A percentile compares a stretch with the other conserved stretches of the same genome.
Conservation (phyloP, 2,888 invertebrate genomes). For the Drosophila melanocephala region DNA sequence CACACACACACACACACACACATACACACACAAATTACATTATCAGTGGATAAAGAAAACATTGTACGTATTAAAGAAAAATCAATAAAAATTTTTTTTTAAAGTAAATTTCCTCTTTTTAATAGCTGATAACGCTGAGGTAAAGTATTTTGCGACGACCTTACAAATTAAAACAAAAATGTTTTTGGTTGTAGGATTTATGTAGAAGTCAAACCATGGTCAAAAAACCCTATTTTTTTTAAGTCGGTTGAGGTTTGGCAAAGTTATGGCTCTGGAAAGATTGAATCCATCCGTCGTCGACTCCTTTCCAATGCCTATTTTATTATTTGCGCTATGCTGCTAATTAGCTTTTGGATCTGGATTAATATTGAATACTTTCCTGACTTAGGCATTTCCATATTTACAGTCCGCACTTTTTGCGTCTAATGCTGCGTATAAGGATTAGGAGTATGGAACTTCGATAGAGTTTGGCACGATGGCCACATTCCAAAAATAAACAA, state of each 20-base stretch:
- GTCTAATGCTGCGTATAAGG: not conserved
- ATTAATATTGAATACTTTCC: not conserved
- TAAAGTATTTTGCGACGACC: not conserved
- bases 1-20: conserved; percentile 2
- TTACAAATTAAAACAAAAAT: not conserved
- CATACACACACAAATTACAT: conserved; percentile 35
- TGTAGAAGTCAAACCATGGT: not conserved
- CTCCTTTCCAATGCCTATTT: not conserved
- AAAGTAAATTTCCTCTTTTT: conserved; percentile 3
- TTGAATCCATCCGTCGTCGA: not conserved
- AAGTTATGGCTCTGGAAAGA: not conserved
- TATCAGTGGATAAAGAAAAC: conserved; percentile 35
- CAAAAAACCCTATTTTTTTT: not conserved
- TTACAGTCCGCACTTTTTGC: not conserved
- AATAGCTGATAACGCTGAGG: not conserved
- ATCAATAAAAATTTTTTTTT: conserved; percentile 36
- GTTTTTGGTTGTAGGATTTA: not conserved
- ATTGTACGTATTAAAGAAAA: conserved; percentile 51
- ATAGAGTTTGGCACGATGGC: not conserved
- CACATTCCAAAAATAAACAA: not conserved
- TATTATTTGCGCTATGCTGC: not conserved
- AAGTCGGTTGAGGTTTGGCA: not conserved
- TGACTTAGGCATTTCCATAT: not conserved
- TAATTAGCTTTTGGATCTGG: not conserved
- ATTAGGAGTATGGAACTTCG: not conserved